A percentile compares a stretch with the other conserved stretches of the same genome.
Evolutionary conservation across 2,797 vertebrate species (phyloP).

Genomic region (Tiaroga cobitis): DNA sequence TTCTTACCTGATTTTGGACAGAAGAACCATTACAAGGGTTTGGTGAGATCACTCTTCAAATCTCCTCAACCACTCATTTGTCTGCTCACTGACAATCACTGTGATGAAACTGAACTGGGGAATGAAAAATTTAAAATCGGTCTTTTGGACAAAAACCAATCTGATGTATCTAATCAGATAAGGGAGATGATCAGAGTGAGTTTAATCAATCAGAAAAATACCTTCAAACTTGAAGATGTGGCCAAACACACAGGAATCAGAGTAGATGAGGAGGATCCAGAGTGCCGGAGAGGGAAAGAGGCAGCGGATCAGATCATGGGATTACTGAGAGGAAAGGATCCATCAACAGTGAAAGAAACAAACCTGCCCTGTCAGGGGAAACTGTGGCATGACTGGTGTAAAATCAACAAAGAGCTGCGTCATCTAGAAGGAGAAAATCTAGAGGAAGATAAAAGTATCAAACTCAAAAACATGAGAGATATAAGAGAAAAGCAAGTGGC

Average conservation of each 20-base stretch:
- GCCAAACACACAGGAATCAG: conserved; percentile 1
- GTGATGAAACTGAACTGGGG: neutral
- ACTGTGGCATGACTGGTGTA: conserved; percentile 60
- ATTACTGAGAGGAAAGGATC: conserved; percentile 48
- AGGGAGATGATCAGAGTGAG: rapidly evolving
- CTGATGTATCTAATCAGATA: neutral
- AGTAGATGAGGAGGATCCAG: conserved; percentile 53
- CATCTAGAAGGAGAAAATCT: conserved; percentile 24
- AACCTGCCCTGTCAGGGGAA: conserved; percentile 73
- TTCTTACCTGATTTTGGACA: neutral
- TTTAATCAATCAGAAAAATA: conserved; percentile 6
- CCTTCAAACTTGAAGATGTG: neutral
- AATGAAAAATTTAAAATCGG: rapidly evolving
- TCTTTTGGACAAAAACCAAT: neutral
- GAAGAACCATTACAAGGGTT: neutral
- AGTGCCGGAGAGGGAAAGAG: neutral
- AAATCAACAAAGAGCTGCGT: neutral
- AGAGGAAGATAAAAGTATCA: conserved; percentile 70
- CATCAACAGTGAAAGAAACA: conserved; percentile 63
- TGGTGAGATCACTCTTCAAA: conserved; percentile 45
- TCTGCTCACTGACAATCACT: neutral
- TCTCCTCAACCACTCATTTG: neutral
- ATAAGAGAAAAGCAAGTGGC: conserved; percentile 32
- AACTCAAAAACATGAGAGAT: conserved; percentile 52
- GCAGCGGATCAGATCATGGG: conserved; percentile 59